Conservation (phyloP, 2,797 vertebrate genomes). For the Kryptopterus vitreolus region DNA sequence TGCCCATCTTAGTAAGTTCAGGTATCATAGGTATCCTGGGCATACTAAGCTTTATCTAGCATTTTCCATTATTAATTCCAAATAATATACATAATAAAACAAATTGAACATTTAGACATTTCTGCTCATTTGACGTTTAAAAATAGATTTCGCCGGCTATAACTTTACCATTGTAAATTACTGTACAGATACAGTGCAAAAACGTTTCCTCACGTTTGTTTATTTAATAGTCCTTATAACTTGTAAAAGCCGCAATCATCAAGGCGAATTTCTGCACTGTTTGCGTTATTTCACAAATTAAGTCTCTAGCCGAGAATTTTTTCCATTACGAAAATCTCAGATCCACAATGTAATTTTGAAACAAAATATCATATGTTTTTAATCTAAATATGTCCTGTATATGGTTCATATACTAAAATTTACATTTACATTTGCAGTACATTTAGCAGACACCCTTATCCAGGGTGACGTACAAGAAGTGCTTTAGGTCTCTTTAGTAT, state of each 20-base stretch:
- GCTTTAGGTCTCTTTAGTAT: too few relatives aligned
- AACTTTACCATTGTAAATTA: too few relatives aligned
- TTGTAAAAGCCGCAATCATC: neutral
- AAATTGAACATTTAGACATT: neutral
- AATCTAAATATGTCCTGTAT: neutral
- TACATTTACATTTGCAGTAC: too few relatives aligned
- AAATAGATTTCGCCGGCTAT: neutral
- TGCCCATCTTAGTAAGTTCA: neutral
- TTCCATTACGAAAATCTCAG: neutral
- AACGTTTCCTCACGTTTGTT: neutral
- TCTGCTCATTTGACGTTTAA: neutral
- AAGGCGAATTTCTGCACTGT: neutral
- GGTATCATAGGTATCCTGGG: neutral
- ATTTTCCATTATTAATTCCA: neutral
- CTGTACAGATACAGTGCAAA: too few relatives aligned
- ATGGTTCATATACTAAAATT: neutral
- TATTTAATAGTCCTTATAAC: neutral
- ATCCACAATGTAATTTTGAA: neutral
- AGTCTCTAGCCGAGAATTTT: neutral
- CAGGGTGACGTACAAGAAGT: too few relatives aligned
- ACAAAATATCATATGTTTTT: neutral
- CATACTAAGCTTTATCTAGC: neutral
- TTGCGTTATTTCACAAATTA: slow-evolving; percentile 1
- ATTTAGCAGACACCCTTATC: too few relatives aligned
- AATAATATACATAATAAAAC: neutral